Percentiles rank a stretch among this genome's conserved stretches.
phyloP scores from a whole-genome alignment of 1,140 invertebrate species.

The Drosophila pallidifrons region DNA sequence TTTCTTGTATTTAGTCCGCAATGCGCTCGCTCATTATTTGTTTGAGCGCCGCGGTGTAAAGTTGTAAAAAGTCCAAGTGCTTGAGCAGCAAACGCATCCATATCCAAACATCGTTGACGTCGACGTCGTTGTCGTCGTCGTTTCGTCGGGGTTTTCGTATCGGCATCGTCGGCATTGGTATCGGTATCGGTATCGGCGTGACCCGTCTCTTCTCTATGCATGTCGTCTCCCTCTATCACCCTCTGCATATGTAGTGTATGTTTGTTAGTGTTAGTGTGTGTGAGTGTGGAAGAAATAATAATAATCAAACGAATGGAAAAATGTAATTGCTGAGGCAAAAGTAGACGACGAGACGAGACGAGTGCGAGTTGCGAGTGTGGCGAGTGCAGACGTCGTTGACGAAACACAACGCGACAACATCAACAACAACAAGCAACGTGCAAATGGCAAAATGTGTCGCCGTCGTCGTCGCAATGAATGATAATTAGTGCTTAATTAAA shows the following conservation, averaged over 20 bases:
- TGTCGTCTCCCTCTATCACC: constrained; percentile 34
- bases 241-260: constrained; percentile 28
- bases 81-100: constrained; percentile 60
- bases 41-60: constrained; percentile 85
- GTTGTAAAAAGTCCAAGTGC: constrained; percentile 84
- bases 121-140: not conserved
- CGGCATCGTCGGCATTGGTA: constrained; percentile 10
- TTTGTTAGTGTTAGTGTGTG: constrained; percentile 28
- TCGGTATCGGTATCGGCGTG: constrained; percentile 34
- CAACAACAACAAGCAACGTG: constrained; percentile 55
- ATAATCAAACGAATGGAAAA: constrained; percentile 82
- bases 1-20: constrained; percentile 82
- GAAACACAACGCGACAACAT: constrained; percentile 31
- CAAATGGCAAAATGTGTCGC: constrained; percentile 70
- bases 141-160: constrained; percentile 44
- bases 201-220: constrained; percentile 15
- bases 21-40: constrained; percentile 85
- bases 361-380: constrained; percentile 20
- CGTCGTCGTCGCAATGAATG: constrained; percentile 58
- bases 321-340: constrained; percentile 76
- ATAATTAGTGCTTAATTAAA: constrained; percentile 83
- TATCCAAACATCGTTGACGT: constrained; percentile 44
- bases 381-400: constrained; percentile 45
- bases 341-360: constrained; percentile 37
- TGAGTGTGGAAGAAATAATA: constrained; percentile 64